Percentiles rank a stretch among this genome's conserved stretches.
Conservation (phyloP, 1,140 invertebrate species). For the Elysia chlorotica region DNA sequence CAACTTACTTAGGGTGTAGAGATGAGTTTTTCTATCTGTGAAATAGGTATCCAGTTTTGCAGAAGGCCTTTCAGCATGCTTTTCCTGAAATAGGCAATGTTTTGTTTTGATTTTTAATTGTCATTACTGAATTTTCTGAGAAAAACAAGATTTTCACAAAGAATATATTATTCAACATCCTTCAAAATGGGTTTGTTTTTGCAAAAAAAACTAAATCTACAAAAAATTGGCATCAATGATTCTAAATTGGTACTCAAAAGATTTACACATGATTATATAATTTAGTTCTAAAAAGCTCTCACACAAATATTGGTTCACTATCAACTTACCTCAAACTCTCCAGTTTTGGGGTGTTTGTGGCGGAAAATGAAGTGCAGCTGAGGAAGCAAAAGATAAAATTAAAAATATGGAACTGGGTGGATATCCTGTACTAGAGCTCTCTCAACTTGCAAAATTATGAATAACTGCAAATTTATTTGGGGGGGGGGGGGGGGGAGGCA, state of each 20-base stretch:
- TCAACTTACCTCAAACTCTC: slow-evolving; percentile 70
- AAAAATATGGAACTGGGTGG: too few relatives aligned
- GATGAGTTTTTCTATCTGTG: slow-evolving; percentile 93
- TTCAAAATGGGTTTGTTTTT: background rate
- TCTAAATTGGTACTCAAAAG: background rate
- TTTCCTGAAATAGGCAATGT: slow-evolving; percentile 60
- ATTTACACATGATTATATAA: too few relatives aligned
- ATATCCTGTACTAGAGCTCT: too few relatives aligned
- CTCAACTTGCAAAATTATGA: too few relatives aligned
- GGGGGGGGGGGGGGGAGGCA: too few relatives aligned
- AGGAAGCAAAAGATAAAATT: too few relatives aligned
- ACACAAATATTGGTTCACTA: background rate
- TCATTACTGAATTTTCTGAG: too few relatives aligned
- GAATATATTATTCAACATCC: background rate
- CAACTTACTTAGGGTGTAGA: slow-evolving; percentile 78
- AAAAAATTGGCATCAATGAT: background rate
- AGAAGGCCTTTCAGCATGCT: slow-evolving; percentile 82
- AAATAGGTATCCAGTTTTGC: slow-evolving; percentile 86
- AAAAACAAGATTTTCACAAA: too few relatives aligned
- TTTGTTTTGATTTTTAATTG: too few relatives aligned
- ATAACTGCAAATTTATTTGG: too few relatives aligned
- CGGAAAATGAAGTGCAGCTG: slow-evolving; percentile 96
- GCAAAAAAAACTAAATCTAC: background rate
- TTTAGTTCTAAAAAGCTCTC: too few relatives aligned
- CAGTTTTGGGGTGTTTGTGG: slow-evolving; percentile 93